Conservation (phyloP, 1,140 invertebrate genomes). For the Steinernema feltiae region DNA sequence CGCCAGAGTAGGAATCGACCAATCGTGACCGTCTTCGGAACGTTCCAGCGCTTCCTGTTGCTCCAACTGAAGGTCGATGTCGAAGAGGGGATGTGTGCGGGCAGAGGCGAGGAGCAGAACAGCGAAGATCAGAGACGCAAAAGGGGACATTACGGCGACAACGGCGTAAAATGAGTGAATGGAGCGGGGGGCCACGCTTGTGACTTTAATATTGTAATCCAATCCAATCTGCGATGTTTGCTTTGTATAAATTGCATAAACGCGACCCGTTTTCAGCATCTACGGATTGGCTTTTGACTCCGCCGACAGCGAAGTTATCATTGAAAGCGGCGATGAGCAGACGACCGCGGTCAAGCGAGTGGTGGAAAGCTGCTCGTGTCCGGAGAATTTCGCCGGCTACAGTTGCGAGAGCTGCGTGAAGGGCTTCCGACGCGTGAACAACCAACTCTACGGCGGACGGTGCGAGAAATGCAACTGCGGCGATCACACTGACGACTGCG, state of each 20-base stretch:
- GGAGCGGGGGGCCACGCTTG: not conserved
- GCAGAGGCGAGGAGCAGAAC: not conserved
- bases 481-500: conserved; percentile 76
- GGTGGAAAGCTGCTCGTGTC: conserved; percentile 48
- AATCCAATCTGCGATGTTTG: conserved; percentile 15
- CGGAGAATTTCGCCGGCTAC: conserved; percentile 50
- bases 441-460: conserved; percentile 62
- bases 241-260: not conserved
- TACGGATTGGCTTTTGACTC: conserved; percentile 44
- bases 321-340: conserved; percentile 15
- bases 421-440: conserved; percentile 72
- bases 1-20: not conserved
- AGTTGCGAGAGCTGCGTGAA: conserved; percentile 67
- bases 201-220: conserved; percentile 18
- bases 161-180: not conserved
- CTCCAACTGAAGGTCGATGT: not conserved
- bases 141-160: not conserved
- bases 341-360: conserved; percentile 30
- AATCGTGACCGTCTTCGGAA: not conserved
- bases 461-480: conserved; percentile 84
- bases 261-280: conserved; percentile 41
- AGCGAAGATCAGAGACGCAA: not conserved
- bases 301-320: conserved; percentile 20
- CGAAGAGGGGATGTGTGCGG: not conserved
- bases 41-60: not conserved